A percentile compares a stretch with the other conserved stretches of the same genome.
Conservation (phyloP, 1,140 invertebrate species). For the Stegodyphus mimosarum region DNA sequence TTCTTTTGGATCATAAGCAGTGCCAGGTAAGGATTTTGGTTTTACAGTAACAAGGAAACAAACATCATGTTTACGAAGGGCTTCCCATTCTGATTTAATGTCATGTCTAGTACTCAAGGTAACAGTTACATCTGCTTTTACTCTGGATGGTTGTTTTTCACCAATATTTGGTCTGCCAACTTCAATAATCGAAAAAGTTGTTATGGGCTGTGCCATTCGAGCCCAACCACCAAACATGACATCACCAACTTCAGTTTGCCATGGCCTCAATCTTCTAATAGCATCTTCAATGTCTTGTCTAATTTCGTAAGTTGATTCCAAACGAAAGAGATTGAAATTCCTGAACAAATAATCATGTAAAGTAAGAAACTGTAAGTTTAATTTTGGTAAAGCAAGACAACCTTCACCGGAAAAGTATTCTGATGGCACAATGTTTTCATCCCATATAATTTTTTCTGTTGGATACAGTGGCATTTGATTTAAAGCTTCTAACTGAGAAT, state of each 20-base stretch:
- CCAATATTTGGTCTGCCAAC: slow-evolving; percentile 76
- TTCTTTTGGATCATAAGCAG: slow-evolving; percentile 82
- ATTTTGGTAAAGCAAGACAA: slow-evolving; percentile 94
- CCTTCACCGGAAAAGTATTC: slow-evolving; percentile 97
- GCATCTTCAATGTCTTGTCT: slow-evolving; percentile 98
- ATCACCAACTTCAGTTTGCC: slow-evolving; percentile 87
- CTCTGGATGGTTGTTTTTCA: slow-evolving; percentile 92
- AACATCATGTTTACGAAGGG: slow-evolving; percentile 95
- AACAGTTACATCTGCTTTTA: slow-evolving; percentile 93
- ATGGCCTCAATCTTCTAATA: slow-evolving; percentile 92
- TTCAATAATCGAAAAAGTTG: slow-evolving; percentile 94
- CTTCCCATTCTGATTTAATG: slow-evolving; percentile 97
- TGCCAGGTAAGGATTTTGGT: slow-evolving; percentile 80
- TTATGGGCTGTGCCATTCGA: slow-evolving; percentile 96
- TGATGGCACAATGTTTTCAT: slow-evolving; percentile 97
- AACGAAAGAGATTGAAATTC: slow-evolving; percentile 97
- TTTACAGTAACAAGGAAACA: slow-evolving; percentile 94
- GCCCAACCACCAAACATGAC: slow-evolving; percentile 97
- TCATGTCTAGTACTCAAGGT: slow-evolving; percentile 89
- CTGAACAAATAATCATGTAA: slow-evolving; percentile 97
- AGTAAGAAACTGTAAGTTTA: slow-evolving; percentile 98
- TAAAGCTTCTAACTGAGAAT: slow-evolving; percentile 92
- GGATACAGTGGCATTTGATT: slow-evolving; percentile 99
- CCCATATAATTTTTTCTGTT: slow-evolving; percentile 98
- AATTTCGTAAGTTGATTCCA: slow-evolving; percentile 99